Conservation (phyloP, 2,113 vertebrate species). For the Chaenogobius annularis region DNA sequence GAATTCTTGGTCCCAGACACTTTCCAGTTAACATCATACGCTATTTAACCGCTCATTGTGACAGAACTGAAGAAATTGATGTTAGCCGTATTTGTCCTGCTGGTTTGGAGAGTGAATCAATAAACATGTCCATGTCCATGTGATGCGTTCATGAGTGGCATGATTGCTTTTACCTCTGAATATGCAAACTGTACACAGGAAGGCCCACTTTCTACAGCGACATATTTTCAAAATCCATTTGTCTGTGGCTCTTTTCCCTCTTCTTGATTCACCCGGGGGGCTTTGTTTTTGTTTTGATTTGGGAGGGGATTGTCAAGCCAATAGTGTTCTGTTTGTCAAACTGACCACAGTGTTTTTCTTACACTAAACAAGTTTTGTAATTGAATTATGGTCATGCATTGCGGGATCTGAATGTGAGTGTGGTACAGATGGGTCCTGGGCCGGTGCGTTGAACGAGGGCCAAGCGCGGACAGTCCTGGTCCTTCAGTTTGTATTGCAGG, state of each 20-base stretch:
- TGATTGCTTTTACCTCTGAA: not conserved
- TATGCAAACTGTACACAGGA: not conserved
- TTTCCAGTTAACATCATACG: not conserved
- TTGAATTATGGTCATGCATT: conserved; percentile 70
- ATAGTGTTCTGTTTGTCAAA: conserved; percentile 62
- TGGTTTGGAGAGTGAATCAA: not conserved
- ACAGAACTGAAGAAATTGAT: not conserved
- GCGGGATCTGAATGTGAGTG: conserved; percentile 70
- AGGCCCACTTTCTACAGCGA: not conserved
- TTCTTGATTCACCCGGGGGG: not conserved
- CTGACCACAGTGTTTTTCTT: conserved; percentile 30
- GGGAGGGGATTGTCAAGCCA: conserved; percentile 58
- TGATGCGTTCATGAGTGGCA: too few relatives aligned
- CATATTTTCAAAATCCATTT: not conserved
- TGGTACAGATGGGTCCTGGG: conserved; percentile 69
- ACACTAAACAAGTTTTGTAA: conserved; percentile 61
- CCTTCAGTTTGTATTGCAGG: conserved; percentile 70
- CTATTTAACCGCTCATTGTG: not conserved
- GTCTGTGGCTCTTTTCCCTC: not conserved
- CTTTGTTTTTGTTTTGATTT: conserved; percentile 67
- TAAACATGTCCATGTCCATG: not conserved
- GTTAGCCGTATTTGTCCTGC: not conserved
- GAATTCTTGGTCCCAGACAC: not conserved
- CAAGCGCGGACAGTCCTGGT: conserved; percentile 72
- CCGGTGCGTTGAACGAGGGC: conserved; percentile 66